phyloP scores from a whole-genome alignment of 2,888 invertebrate genomes.

The Anticlea derivata region DNA sequence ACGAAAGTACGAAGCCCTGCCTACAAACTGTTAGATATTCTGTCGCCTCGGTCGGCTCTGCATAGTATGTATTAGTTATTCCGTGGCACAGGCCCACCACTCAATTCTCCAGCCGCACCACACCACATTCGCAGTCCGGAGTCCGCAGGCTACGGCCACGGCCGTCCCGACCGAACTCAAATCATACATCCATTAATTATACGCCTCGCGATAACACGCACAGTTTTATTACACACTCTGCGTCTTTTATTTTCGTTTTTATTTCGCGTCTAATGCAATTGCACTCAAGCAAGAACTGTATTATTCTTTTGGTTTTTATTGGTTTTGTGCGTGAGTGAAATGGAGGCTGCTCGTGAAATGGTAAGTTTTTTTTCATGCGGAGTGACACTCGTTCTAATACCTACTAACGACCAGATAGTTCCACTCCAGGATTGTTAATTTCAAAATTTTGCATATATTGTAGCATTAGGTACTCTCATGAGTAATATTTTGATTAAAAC shows the following conservation, averaged over 20 bases:
- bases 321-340: conserved; percentile 72
- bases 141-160: conserved; percentile 53
- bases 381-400: conserved; percentile 33
- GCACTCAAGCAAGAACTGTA: conserved; percentile 73
- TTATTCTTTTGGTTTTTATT: conserved; percentile 71
- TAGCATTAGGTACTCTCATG: conserved; percentile 18
- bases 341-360: conserved; percentile 57
- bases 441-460: conserved; percentile 25
- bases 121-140: conserved; percentile 57
- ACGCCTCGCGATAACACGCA: conserved; percentile 71
- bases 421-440: conserved; percentile 34
- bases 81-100: conserved; percentile 23
- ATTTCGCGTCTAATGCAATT: conserved; percentile 79
- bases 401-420: conserved; percentile 35
- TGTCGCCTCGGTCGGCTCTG: conserved; percentile 13
- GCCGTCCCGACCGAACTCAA: conserved; percentile 51
- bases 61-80: conserved; percentile 20
- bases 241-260: conserved; percentile 76
- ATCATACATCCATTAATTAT: conserved; percentile 77
- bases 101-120: conserved; percentile 26
- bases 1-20: conserved; percentile 28
- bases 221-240: conserved; percentile 65
- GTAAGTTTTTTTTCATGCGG: conserved; percentile 56
- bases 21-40: conserved; percentile 13
- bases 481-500: conserved; percentile 11